phyloP scores from a whole-genome alignment of 1,140 invertebrate genomes.

The Calliphora vicina region DNA sequence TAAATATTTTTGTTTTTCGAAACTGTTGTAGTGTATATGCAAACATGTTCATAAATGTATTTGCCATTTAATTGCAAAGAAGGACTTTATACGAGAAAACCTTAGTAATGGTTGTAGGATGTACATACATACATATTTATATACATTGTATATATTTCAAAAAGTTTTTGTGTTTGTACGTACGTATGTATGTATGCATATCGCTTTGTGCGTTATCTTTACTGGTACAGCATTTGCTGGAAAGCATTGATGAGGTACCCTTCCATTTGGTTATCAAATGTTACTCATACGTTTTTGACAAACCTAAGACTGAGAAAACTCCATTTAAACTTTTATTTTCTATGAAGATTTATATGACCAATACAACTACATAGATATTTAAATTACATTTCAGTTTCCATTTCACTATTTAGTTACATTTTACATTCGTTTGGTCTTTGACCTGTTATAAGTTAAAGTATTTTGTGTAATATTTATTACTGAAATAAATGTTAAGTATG shows the following conservation, averaged over 20 bases:
- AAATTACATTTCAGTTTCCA: neutral
- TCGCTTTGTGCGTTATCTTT: conserved; percentile 30
- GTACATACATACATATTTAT: neutral
- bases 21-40: neutral
- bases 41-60: conserved; percentile 18
- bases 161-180: neutral
- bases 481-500: no score
- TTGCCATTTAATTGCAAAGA: conserved; percentile 20
- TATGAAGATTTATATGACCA: neutral
- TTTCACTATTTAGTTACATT: no score
- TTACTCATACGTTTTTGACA: neutral
- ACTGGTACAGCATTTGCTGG: conserved; percentile 20
- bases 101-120: no score
- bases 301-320: neutral
- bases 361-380: neutral
- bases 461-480: no score
- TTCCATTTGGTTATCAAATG: neutral
- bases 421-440: no score
- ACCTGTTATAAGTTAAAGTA: no score
- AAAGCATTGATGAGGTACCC: conserved; percentile 19
- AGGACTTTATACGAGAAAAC: neutral
- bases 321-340: neutral
- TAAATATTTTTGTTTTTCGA: no score
- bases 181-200: neutral
- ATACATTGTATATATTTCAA: neutral